Percentiles rank a stretch among this genome's conserved stretches.
These are phyloP conservation scores for Lasioglossum oenotherae DNA, from an alignment of 2,888 invertebrate genomes.

Conservation along the genomic window DNA sequence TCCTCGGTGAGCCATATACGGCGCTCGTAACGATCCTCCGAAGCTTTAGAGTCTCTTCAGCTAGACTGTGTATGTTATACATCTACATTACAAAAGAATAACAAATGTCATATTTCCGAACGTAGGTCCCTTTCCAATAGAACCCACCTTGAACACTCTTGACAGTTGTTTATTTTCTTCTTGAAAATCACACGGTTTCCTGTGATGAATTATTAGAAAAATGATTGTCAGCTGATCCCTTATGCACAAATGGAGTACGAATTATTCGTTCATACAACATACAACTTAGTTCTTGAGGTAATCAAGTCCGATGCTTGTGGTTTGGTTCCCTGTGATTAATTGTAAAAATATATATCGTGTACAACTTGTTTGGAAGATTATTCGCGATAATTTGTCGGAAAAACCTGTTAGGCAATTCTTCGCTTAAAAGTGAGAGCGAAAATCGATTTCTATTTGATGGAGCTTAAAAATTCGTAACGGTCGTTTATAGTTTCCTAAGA, in stretches of 20 bases:
- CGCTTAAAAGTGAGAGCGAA: background rate
- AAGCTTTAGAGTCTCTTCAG: background rate
- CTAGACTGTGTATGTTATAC: background rate
- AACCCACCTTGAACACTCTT: background rate
- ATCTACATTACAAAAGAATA: background rate
- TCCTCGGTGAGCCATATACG: background rate
- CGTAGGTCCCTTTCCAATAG: background rate
- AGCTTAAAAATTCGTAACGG: background rate
- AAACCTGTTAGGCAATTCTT: background rate
- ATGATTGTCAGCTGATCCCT: background rate
- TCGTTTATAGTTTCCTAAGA: background rate
- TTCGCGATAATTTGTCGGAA: background rate
- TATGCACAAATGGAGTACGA: background rate
- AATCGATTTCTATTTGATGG: background rate
- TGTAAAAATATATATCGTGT: background rate
- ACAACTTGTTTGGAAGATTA: no score
- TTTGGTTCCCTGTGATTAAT: background rate
- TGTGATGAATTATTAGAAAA: background rate
- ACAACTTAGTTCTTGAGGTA: background rate
- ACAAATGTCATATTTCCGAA: background rate
- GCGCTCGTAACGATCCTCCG: background rate
- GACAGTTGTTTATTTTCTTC: background rate
- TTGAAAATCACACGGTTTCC: background rate
- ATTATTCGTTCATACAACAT: background rate
- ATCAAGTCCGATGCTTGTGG: background rate